These are phyloP conservation scores for Diorhabda carinulata DNA, from an alignment of 1,140 invertebrate species.

Conservation along the genomic window DNA sequence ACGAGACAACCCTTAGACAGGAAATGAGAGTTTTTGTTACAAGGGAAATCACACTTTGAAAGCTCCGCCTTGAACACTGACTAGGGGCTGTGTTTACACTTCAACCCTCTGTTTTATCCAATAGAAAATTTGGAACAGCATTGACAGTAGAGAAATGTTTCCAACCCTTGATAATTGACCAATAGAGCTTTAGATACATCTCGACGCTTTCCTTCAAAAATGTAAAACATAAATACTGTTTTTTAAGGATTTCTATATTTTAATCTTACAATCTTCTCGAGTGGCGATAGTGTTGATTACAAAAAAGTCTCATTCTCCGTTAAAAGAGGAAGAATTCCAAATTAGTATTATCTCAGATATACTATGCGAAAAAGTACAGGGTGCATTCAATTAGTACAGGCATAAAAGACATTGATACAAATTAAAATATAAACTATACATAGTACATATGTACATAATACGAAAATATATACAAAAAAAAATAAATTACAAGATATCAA, in stretches of 20 bases:
- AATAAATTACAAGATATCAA: too few species aligned
- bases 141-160: constrained; percentile 18
- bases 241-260: constrained; percentile 4
- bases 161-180: constrained; percentile 23
- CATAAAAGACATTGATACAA: too few species aligned
- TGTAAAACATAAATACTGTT: constrained; percentile 21
- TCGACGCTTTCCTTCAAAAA: constrained; percentile 9
- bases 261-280: constrained; percentile 4
- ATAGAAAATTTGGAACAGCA: constrained; percentile 10
- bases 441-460: too few species aligned
- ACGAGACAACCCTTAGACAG: constrained; percentile 9
- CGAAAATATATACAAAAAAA: too few species aligned
- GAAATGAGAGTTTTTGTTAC: constrained; percentile 23
- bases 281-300: constrained; percentile 9
- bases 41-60: constrained; percentile 21
- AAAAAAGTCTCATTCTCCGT: neutral
- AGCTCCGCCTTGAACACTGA: constrained; percentile 20
- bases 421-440: too few species aligned
- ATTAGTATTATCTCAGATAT: too few species aligned
- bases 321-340: too few species aligned
- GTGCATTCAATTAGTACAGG: too few species aligned
- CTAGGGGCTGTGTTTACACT: constrained; percentile 22
- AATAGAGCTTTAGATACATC: constrained; percentile 20
- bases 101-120: constrained; percentile 19
- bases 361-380: too few species aligned